Base-by-base conservation (phyloP, 2,888 invertebrate genomes). In the Phyllotreta cruciferae region DNA sequence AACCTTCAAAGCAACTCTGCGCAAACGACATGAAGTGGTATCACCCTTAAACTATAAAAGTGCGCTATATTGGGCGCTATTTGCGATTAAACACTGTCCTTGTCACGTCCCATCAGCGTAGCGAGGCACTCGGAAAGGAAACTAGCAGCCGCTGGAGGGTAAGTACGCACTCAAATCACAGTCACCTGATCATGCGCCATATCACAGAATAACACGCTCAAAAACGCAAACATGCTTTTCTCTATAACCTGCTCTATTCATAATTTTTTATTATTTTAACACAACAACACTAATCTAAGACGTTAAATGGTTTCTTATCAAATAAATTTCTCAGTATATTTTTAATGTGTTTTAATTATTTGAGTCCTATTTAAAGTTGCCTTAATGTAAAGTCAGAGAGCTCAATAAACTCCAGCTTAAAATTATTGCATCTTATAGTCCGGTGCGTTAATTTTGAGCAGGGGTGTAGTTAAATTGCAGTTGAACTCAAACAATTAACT, bases 151-250 rank as follows among this genome's bases (percentile, higher is more conserved):
- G 78, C 78, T 79, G 80, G 80, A 80, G 79, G 78, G 79, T 80
- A 80, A 80, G 80, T 79, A 80, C 79, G 76, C 77, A 78, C 78
- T 76, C 79, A 77, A 24, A 76, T 77, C 77, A 77, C 76, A 81
- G 81, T 80, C 81, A 81, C 81, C 81, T 81, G 81, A 81, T 80
- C 80, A 75, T 80, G 80, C 80, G 80, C 80, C 79, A 80, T 81
- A 81, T 81, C 81, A 81, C 81, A 81, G 80, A 79, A 80, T 79
- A 79, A 79, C 78, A 79, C 77, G 78, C 78, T 76, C 75, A 74
- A 71, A 74, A 70, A 73, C 76, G 76, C 77, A 72, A 76, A 75
- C 77, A 75, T 76, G 74, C 72, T 74, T 72, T 70, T 70, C 66
- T 63, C 58, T 60, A 56, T 45, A 37, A 57, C 45, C 52, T 53